Evolutionary conservation across 2,113 vertebrate genomes (phyloP).

Genomic region (Gracilinanus agilis): DNA sequence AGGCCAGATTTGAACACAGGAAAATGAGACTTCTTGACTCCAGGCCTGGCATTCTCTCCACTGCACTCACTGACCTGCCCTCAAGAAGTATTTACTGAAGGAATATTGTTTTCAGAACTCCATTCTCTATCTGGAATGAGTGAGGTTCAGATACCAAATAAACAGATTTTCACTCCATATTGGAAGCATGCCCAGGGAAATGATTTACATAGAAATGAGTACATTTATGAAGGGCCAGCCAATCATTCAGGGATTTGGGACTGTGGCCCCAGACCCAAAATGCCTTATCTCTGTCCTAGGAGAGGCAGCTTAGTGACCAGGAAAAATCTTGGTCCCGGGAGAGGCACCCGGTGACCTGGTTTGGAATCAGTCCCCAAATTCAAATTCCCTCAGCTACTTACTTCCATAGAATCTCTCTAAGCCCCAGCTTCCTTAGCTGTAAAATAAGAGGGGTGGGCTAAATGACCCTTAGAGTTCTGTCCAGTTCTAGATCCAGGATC

Average conservation of each 20-base stretch:
- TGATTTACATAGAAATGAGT: background rate
- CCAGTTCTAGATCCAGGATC: too few relatives aligned
- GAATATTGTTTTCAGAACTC: background rate
- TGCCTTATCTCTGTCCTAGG: background rate
- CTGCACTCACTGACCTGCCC: too few relatives aligned
- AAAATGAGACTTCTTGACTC: too few relatives aligned
- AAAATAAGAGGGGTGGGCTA: background rate
- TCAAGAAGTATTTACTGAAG: background rate
- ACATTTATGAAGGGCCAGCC: background rate
- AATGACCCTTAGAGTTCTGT: background rate
- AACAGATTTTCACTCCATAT: background rate
- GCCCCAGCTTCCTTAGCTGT: background rate
- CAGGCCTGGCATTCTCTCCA: too few relatives aligned
- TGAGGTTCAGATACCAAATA: background rate
- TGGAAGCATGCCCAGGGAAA: background rate
- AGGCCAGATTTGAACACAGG: too few relatives aligned
- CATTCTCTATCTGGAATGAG: background rate
- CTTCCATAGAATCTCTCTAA: background rate
- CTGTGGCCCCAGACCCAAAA: background rate
- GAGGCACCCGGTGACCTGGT: background rate
- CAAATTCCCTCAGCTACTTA: background rate
- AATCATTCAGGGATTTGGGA: accelerated
- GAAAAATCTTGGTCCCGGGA: background rate
- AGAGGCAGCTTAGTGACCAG: background rate
- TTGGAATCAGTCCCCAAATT: background rate